Base-by-base conservation (phyloP, 2,888 invertebrate species). In the Lithodes maja region DNA sequence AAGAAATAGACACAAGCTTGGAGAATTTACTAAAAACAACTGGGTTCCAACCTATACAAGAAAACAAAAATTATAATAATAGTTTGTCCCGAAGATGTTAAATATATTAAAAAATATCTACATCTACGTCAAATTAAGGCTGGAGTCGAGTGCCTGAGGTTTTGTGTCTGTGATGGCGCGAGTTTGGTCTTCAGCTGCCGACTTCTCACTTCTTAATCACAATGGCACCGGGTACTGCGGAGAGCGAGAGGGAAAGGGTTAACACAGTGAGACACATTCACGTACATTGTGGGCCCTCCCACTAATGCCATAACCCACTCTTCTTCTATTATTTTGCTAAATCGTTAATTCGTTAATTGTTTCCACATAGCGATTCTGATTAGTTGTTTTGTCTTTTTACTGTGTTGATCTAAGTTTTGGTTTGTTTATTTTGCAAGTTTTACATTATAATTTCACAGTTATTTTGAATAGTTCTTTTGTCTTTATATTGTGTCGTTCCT, bases 131-230 rank as follows among this genome's bases (percentile, higher is more conserved):
- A 71, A 71, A 71, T 71, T 17, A 17, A 71, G 17, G 71, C 3
- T 12, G 71, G 71, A 5, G 71, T 71, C 71, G 17, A 17, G 71
- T 71, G 71, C 71, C 71, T 71, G 71, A 71, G 71, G 71, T n/a
- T 7, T 12, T 71, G 71, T 71, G 71, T 71, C 71, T 71, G 71
- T 71, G 71, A 71, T n/a, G 71, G 71, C 71, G 17, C 71, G 17
- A 71, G 71, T 71, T 71, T 71, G 12, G 71, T 71, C n/a, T 71
- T 17, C 71, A 3, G 71, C 12, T 71, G 71, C 71, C 17, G n/a
- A n/a, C 71, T 71, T 71, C 71, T 71, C 71, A 17, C 71, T 71
- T 71, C 71, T 71, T 71, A 71, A 12, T 5, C 12, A 71, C 71
- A 17, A 17, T 3, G 15, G 71, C 3, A 71, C 33, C 33, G 33